phyloP scores from a whole-genome alignment of 2,888 invertebrate genomes.

The Blera fallax region DNA sequence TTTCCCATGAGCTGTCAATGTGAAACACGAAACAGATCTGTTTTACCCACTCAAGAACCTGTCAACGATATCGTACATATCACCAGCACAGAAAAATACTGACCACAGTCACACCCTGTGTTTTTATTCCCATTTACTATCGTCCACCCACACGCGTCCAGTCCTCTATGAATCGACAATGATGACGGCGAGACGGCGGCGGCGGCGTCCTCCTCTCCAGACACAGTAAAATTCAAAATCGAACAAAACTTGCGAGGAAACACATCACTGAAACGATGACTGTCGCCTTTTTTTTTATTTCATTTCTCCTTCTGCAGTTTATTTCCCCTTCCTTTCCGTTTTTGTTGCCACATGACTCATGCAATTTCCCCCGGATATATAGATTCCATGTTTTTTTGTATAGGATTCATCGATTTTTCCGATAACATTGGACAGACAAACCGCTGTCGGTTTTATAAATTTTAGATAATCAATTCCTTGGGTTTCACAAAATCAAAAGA shows the following conservation, averaged over 20 bases:
- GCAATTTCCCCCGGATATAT: background rate
- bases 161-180: background rate
- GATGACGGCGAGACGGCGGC: background rate
- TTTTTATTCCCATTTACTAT: background rate
- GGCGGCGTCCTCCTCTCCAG: background rate
- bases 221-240: slow-evolving; percentile 9
- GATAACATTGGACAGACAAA: background rate
- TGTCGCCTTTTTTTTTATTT: slow-evolving; percentile 13
- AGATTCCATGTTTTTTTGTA: background rate
- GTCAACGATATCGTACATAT: background rate
- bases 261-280: background rate
- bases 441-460: background rate
- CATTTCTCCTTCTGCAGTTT: background rate
- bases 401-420: slow-evolving; percentile 1
- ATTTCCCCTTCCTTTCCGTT: slow-evolving; percentile 2
- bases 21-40: background rate
- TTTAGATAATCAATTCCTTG: background rate
- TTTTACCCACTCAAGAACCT: background rate
- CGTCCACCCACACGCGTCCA: background rate
- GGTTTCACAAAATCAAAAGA: background rate
- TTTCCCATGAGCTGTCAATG: background rate
- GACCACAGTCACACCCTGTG: slow-evolving; percentile 27
- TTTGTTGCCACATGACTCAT: slow-evolving; percentile 13
- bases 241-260: background rate
- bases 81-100: background rate